Percentiles rank a stretch among this genome's conserved stretches.
phyloP scores from a whole-genome alignment of 2,113 vertebrate species.

The Brachionichthys hirsutus region DNA sequence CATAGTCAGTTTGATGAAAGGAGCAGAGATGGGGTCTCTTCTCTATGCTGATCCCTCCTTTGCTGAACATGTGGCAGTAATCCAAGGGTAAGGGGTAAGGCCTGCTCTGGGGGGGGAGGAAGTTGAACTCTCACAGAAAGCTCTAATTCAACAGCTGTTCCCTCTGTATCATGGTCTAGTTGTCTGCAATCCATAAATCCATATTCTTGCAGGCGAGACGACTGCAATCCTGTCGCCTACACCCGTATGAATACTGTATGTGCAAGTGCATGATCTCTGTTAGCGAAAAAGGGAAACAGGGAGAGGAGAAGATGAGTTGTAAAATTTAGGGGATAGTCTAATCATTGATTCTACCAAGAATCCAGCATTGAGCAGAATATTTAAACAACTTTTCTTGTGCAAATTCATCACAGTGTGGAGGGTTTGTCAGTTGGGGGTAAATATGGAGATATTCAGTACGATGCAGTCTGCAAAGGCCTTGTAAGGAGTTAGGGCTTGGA shows the following conservation, averaged over 20 bases:
- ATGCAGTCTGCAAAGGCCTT: constrained; percentile 50
- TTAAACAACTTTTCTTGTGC: constrained; percentile 25
- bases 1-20: constrained; percentile 57
- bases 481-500: constrained; percentile 61
- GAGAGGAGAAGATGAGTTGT: constrained; percentile 32
- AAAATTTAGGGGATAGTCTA: constrained; percentile 41
- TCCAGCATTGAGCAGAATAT: constrained; percentile 13
- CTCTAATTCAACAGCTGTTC: constrained; percentile 59
- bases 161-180: constrained; percentile 11
- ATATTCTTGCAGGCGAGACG: no score
- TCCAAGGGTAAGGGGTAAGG: constrained; percentile 55
- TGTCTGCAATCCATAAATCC: constrained; percentile 40
- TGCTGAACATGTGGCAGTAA: constrained; percentile 38
- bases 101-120: constrained; percentile 47
- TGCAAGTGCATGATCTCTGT: constrained; percentile 1
- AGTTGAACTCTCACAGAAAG: constrained; percentile 53
- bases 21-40: constrained; percentile 6
- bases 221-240: no score
- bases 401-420: constrained; percentile 33
- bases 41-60: constrained; percentile 24
- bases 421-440: constrained; percentile 46
- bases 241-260: neutral
- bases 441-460: constrained; percentile 43
- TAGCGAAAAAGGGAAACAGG: constrained; percentile 14
- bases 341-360: constrained; percentile 18